A percentile compares a stretch with the other conserved stretches of the same genome.
These are phyloP conservation scores for Coptotermes formosanus DNA, from an alignment of 1,140 invertebrate genomes.

Conservation along the genomic window DNA sequence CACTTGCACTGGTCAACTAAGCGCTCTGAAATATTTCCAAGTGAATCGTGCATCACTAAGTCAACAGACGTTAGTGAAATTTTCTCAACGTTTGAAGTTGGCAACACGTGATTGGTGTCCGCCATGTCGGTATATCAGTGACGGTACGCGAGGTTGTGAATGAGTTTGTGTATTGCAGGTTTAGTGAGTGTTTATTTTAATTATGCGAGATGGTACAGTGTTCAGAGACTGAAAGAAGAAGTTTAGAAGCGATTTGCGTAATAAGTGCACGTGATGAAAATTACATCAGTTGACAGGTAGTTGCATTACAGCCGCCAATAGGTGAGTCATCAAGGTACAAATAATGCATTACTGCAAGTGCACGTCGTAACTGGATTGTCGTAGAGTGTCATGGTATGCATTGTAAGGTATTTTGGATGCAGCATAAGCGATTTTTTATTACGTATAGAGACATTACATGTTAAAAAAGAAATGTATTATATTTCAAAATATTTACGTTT, in stretches of 20 bases:
- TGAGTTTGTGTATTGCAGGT: neutral
- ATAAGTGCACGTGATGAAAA: neutral
- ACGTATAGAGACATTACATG: neutral
- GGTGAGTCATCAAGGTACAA: slow-evolving; percentile 15
- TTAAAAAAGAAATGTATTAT: neutral
- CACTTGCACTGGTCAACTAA: too few species aligned
- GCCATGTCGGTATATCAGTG: neutral
- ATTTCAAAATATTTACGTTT: slow-evolving; percentile 8
- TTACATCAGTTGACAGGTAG: neutral
- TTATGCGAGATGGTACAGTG: neutral
- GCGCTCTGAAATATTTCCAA: too few species aligned
- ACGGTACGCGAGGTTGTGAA: slow-evolving; percentile 6
- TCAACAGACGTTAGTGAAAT: neutral
- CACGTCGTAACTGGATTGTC: neutral
- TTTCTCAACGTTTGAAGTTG: neutral
- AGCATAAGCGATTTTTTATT: neutral
- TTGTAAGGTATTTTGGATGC: neutral
- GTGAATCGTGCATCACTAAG: neutral
- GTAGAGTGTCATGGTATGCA: neutral
- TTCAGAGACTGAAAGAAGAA: neutral
- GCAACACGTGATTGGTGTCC: neutral
- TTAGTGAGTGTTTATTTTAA: neutral
- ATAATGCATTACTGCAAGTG: neutral
- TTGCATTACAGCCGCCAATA: neutral
- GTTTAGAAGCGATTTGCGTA: neutral